Evolutionary conservation across 2,888 invertebrate species (phyloP), one percentile per base, ranked within the genome.

Genomic region (Cephus pulcher): DNA sequence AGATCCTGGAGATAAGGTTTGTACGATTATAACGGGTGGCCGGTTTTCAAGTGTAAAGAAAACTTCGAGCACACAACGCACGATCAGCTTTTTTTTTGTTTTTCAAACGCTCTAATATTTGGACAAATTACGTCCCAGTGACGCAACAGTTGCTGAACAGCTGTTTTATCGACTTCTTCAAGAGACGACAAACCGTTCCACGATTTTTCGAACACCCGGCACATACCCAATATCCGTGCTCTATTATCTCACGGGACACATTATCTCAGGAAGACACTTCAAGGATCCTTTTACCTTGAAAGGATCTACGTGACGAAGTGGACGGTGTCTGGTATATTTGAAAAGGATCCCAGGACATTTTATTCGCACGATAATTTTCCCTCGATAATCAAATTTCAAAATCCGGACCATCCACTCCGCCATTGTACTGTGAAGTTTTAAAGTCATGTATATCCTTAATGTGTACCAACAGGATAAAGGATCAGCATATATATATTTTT

Each of bases 1-100:
- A 82, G 85, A 84, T 85, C 81, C 81, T 76, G 74, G 82, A 68
- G 85, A 86, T 84, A 85, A 68, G 79, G 77, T 76, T 71, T 71
- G 32, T 32, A 32, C 9, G 32, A 3, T 56, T 56, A 56, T 56
- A 56, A 23, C 56, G 56, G 56, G 56, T 56, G 56, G 9, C 1
- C 56, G 56, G 9, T 23, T 56, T 56, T 56, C 23, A 56, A 56
- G 23, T 23, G 56, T 56, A 56, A 56, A 9, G 15, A 40, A 40
- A 40, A 15, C 40, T 40, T 40, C 76, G 74, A 78, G 76, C 34
- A 23, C 35, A 0, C 56, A 1, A 6, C 56, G 1, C 40, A 23
- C 56, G 23, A 1, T 23, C 23, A 56, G 30, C 35, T 3, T 3
- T 35, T 15, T 33, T 33, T 3, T 33, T 33, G 33, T 3, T 33